Evolutionary conservation across 2,888 invertebrate species (phyloP), one percentile per base, ranked within the genome.

Genomic region (Cerastis leucographa): DNA sequence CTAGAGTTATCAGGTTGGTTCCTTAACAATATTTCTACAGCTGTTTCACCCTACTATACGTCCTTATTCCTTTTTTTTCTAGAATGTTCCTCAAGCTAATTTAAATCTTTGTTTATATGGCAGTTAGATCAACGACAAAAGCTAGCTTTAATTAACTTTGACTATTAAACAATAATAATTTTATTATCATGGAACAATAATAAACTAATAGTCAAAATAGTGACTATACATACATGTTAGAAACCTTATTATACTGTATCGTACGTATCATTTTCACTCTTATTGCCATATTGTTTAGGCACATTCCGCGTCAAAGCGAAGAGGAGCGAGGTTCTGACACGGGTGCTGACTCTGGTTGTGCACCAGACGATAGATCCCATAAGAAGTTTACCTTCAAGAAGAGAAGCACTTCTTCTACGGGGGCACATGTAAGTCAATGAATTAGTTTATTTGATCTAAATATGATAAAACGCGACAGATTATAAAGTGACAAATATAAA

Each of bases 351-450:
- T 97, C 97, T 0, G 97, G 97, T 51, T 98, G 97, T 89, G 97
- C 97, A 0, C 97, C 98, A 8, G 98, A 99, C 85, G 98, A 98
- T 64, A 97, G 97, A 74, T 97, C 97, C 19, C 92, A 98, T 80
- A 97, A 98, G 88, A 99, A 99, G 91, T 97, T 98, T 78, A 97
- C 98, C 1, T 98, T 99, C 89, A 99, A 99, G 92, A 99, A 99
- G 92, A 97, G 98, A 84, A 99, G 98, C 92, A 98, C 99, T 1
- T 99, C 99, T 0, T 99, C 99, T 0, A 98, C 98, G 22, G 98
- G 98, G 87, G 98, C 98, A 73, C 96, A 96, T 91, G 96, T 96
- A 72, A 92, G 93, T 87, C 35, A 35, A 35, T 35, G 35, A 35
- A 35, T 35, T 35, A 35, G 35, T 35, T 35, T 35, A 35, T 35